Conservation (phyloP, 2,797 vertebrate species). For the Rhinogobio ventralis region DNA sequence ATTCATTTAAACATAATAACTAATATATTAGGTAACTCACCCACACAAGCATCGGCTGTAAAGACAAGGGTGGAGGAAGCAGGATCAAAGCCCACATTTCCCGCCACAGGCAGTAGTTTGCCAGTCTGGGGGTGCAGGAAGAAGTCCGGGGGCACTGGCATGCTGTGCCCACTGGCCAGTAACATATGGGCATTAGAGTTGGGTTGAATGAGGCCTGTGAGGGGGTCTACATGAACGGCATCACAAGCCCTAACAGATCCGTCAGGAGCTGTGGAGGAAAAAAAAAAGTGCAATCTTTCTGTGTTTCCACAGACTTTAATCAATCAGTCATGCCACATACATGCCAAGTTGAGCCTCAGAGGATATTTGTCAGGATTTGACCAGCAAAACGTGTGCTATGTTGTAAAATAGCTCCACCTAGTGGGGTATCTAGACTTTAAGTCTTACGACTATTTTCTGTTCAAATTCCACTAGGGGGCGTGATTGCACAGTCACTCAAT, state of each 20-base stretch:
- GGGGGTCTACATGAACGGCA: slow-evolving; percentile 71
- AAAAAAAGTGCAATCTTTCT: slow-evolving; percentile 29
- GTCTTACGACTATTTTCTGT: background rate
- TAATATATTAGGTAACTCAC: slow-evolving; percentile 57
- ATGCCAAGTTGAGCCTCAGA: slow-evolving; percentile 3
- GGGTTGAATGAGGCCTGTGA: slow-evolving; percentile 81
- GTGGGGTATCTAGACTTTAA: background rate
- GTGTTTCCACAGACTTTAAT: slow-evolving; percentile 20
- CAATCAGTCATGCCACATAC: slow-evolving; percentile 43
- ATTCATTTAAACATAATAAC: background rate
- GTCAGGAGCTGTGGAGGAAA: slow-evolving; percentile 69
- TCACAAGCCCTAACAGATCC: slow-evolving; percentile 67
- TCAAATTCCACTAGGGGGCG: background rate
- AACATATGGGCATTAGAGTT: slow-evolving; percentile 77
- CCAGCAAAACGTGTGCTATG: background rate
- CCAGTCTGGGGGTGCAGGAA: slow-evolving; percentile 86
- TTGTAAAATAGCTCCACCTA: slow-evolving; percentile 28
- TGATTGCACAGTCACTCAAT: background rate
- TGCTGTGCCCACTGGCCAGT: slow-evolving; percentile 76
- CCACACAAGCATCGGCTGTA: slow-evolving; percentile 75
- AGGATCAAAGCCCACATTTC: slow-evolving; percentile 85
- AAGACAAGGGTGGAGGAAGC: slow-evolving; percentile 76
- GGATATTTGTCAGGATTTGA: slow-evolving; percentile 30
- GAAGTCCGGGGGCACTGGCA: slow-evolving; percentile 77
- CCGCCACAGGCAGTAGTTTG: slow-evolving; percentile 81